Base-by-base conservation (phyloP, 2,888 invertebrate genomes). In the Caenorhabditis macrosperma region DNA sequence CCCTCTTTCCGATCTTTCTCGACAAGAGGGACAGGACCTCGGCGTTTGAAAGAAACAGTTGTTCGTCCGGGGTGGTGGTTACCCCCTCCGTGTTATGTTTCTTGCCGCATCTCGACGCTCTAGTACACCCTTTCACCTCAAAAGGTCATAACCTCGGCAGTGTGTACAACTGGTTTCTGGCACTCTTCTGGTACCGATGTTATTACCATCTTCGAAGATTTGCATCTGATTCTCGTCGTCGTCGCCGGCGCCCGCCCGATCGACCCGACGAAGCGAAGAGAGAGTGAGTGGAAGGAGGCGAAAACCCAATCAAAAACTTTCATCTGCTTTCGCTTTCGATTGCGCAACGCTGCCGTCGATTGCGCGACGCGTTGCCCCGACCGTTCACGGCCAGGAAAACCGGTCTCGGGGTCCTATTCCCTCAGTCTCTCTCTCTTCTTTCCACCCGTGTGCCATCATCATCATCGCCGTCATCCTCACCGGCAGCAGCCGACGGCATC, bases 381-480 rank as follows among this genome's bases (percentile, higher is more conserved):
- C 72, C 72, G 72, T 72, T 72, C 72, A 72, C 72, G 72, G 72
- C 72, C 72, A 72, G 72, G 64, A 72, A 72, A 72, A 72, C 72
- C 72, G 72, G 72, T 72, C 63, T 72, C 57, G 57, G 60, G 68
- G 50, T 54, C 60, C 41, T 41, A 41, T n/a, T 38, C 55, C 22
- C 26, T 22, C 57, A 33, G 30, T 48, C 60, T 46, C n/a, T n/a
- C n/a, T 9, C 7, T 12, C 38, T 57, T 46, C 38, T 46, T 63
- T 71, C 54, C 26, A 46, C 52, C 60, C 20, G 48, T 72, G 71
- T 72, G 72, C 72, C 72, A 72, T 72, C 72, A 72, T 72, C 72
- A 72, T 64, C 63, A 63, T 61, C 71, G 44, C 44, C 48, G 35
- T 52, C 33, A 15, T 63, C 50, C 22, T 44, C 44, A 69, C 57